These are phyloP conservation scores for Lacerta bilineata DNA, from an alignment of 2,797 vertebrate species.

Conservation along the genomic window DNA sequence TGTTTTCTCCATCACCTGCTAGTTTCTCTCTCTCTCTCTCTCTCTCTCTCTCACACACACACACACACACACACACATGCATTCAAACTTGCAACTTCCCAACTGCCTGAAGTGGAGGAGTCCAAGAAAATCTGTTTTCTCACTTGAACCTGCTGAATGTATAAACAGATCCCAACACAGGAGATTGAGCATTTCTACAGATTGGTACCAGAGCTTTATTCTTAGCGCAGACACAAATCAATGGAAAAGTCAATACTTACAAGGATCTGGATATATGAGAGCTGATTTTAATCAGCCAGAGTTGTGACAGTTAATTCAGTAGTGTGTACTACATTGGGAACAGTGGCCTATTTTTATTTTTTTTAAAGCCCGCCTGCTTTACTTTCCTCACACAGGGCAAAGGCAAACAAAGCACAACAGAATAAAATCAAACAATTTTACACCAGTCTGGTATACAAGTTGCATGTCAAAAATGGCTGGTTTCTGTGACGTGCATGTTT, in stretches of 20 bases:
- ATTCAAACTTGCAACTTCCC: neutral
- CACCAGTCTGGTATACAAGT: neutral
- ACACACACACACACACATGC: too few species aligned
- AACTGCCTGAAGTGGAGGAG: neutral
- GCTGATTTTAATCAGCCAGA: slow-evolving; percentile 7
- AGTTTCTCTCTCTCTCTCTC: too few species aligned
- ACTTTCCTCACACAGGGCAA: neutral
- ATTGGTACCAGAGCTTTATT: neutral
- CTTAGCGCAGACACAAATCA: slow-evolving; percentile 23
- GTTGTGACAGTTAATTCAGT: slow-evolving; percentile 1
- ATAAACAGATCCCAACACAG: neutral
- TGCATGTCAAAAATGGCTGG: neutral
- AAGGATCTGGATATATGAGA: slow-evolving; percentile 3
- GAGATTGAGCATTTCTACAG: neutral
- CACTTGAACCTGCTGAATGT: neutral
- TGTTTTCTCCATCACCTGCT: too few species aligned
- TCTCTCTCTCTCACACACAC: too few species aligned
- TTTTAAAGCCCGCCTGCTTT: neutral
- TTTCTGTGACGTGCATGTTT: neutral
- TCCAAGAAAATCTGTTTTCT: neutral
- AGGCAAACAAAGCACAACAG: neutral
- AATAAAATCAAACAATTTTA: neutral
- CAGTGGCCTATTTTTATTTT: neutral
- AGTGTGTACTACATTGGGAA: neutral
- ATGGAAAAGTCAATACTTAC: slow-evolving; percentile 35